phyloP scores from a whole-genome alignment of 37 sponge, comb jelly and placozoan genomes.

The Axinella damicornis region DNA sequence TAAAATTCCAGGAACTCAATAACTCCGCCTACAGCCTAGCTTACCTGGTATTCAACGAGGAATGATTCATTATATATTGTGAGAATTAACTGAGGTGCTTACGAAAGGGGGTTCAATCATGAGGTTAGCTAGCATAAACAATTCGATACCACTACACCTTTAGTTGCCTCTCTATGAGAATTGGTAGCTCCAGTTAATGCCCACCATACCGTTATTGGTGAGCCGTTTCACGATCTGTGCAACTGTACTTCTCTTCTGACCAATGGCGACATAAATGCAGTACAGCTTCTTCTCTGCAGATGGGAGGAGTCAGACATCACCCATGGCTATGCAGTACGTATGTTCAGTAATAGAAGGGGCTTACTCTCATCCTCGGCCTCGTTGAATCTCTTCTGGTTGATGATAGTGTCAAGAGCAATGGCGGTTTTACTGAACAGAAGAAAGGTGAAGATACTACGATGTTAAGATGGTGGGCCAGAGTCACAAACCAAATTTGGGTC shows the following conservation, averaged over 20 bases:
- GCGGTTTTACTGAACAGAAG: conserved; percentile 87
- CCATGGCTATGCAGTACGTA: background rate
- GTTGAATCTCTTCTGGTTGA: conserved; percentile 98
- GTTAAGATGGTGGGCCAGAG: no score
- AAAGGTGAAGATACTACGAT: no score
- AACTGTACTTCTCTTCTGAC: conserved; percentile 99
- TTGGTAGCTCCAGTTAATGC: background rate
- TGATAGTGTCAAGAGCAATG: conserved; percentile 98
- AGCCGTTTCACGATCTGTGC: conserved; percentile 98
- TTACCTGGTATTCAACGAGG: no score
- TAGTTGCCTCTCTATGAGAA: no score
- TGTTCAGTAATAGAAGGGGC: background rate
- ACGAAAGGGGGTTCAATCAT: no score
- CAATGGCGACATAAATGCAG: conserved; percentile 97
- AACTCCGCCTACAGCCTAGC: no score
- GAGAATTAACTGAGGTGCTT: no score
- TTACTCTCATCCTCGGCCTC: conserved; percentile 93
- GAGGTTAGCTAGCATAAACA: no score
- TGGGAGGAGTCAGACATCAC: background rate
- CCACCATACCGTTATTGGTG: conserved; percentile 75
- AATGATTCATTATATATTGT: no score
- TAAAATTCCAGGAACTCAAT: no score
- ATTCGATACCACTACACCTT: no score
- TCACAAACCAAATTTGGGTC: no score
- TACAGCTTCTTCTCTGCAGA: conserved; percentile 94